phyloP scores from a whole-genome alignment of 2,113 vertebrate genomes.

The Sebastes schlegelii region DNA sequence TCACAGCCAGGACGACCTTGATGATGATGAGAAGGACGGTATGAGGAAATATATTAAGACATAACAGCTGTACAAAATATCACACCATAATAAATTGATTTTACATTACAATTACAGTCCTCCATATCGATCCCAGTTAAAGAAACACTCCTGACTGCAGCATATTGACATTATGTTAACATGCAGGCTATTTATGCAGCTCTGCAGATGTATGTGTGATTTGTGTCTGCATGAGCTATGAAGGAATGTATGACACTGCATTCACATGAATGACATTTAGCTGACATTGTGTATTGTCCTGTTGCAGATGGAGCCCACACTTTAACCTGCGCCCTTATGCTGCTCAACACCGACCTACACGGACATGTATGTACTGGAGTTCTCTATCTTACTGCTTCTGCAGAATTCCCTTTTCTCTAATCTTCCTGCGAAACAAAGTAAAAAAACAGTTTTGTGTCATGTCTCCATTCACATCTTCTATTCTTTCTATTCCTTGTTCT shows the following conservation, averaged over 20 bases:
- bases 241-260: background rate
- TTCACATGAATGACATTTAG: slow-evolving; percentile 15
- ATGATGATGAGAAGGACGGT: slow-evolving; percentile 6
- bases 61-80: background rate
- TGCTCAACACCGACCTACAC: slow-evolving; percentile 87
- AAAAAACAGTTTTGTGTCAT: background rate
- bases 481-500: slow-evolving; percentile 4
- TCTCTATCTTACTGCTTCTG: slow-evolving; percentile 6
- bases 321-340: slow-evolving; percentile 86
- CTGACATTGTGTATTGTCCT: slow-evolving; percentile 41
- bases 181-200: background rate
- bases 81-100: background rate
- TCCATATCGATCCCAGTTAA: background rate
- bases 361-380: slow-evolving; percentile 82
- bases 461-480: slow-evolving; percentile 12
- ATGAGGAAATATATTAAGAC: background rate
- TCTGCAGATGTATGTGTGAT: slow-evolving; percentile 4
- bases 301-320: slow-evolving; percentile 85
- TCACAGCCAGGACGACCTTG: slow-evolving; percentile 41
- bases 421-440: background rate
- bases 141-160: background rate
- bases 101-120: background rate
- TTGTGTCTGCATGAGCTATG: background rate
- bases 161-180: background rate
- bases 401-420: background rate